Evolutionary conservation across 2,888 invertebrate species (phyloP), one percentile per base, ranked within the genome.

Genomic region (Adelphocoris suturalis): DNA sequence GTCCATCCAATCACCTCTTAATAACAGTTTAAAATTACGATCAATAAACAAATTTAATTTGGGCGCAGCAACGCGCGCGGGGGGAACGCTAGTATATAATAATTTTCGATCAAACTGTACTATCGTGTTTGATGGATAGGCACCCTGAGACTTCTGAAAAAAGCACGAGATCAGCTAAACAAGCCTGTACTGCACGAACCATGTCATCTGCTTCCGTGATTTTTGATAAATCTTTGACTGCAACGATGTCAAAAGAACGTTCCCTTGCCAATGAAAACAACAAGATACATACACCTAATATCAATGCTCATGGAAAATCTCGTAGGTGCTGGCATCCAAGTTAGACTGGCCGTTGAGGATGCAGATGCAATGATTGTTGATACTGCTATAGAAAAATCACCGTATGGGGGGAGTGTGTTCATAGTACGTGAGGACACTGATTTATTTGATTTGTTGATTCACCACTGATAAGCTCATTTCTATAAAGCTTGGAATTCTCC

Each of bases 201-300:
- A 9, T n/a, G 28, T 37, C 28, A 80, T 37, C 80, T 14, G 9
- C 80, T 84, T 47, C 84, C 55, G 55, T 52, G 28, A 84, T 84
- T 13, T 55, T 84, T 55, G 48, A 52, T 84, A 52, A 75, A 80
- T 80, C 80, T 12, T 23, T 80, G 48, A 46, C 48, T 52, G 46
- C 52, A 84, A 46, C 47, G n/a, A 84, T 84, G 55, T n/a, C 48
- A 14, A 52, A 84, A 84, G 84, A 84, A 47, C 9, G 55, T 12
- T 84, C 55, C 52, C 84, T 84, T 52, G 84, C 84, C 84, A 84
- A 84, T 23, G 52, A 47, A 84, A 52, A 84, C 46, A 84, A 84
- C 52, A 84, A 84, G 27, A 84, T 61, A 52, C 47, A 52, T n/a
- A n/a, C n/a, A n/a, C 19, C 55, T 84, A 19, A 84, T 84, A 12